A percentile compares a stretch with the other conserved stretches of the same genome.
Conservation (phyloP, 2,797 vertebrate genomes). For the Gadopsis marmoratus region DNA sequence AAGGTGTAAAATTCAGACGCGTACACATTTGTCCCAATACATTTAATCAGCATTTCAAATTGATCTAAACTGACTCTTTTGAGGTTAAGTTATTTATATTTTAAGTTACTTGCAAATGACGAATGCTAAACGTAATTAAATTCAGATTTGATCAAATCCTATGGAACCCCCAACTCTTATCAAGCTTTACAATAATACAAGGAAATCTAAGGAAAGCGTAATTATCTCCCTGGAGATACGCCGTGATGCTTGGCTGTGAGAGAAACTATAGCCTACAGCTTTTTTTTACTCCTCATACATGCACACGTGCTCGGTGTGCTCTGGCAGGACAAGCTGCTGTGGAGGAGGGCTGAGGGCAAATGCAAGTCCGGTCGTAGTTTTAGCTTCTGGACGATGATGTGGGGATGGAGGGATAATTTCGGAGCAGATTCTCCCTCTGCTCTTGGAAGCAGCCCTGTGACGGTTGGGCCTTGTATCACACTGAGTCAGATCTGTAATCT, state of each 20-base stretch:
- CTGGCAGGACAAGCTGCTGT: conserved; percentile 71
- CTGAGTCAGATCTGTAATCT: conserved; percentile 49
- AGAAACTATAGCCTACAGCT: conserved; percentile 23
- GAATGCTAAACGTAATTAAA: not conserved
- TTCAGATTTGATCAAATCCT: not conserved
- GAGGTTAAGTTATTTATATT: not conserved
- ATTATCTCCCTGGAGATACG: conserved; percentile 4
- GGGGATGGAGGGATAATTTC: not conserved
- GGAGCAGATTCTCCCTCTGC: conserved; percentile 9
- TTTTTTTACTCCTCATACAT: conserved; percentile 20
- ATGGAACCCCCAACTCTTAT: not conserved
- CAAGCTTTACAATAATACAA: not conserved
- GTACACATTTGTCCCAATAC: not conserved
- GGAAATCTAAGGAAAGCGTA: not conserved
- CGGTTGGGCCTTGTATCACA: conserved; percentile 34
- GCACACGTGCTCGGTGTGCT: conserved; percentile 61
- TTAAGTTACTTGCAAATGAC: not conserved
- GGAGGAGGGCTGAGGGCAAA: conserved; percentile 21
- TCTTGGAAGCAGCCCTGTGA: conserved; percentile 23
- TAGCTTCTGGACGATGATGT: conserved; percentile 10
- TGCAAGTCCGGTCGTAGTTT: conserved; percentile 21
- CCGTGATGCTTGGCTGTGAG: not conserved
- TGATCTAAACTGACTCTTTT: not conserved
- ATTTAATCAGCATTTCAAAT: not conserved
- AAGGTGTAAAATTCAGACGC: not conserved